phyloP scores from a whole-genome alignment of 2,113 vertebrate genomes.

The Smithornis capensis region DNA sequence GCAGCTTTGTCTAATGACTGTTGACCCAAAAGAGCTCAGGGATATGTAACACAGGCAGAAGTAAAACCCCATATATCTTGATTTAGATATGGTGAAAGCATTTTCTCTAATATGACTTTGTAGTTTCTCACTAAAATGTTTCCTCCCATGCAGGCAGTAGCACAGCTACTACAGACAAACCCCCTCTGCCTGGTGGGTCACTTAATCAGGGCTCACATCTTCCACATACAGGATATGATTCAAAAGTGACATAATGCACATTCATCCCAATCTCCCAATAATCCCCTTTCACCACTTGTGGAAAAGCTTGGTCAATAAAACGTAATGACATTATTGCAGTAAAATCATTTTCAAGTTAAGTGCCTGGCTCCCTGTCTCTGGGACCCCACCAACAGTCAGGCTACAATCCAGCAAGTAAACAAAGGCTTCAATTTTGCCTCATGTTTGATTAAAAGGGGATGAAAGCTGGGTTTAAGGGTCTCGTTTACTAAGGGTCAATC shows the following conservation, averaged over 20 bases:
- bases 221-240: not conserved
- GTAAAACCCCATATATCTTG: not conserved
- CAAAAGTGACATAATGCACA: slow-evolving; percentile 10
- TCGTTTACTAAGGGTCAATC: not conserved
- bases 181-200: not conserved
- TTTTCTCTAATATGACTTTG: not conserved
- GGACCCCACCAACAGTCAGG: not conserved
- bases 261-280: slow-evolving; percentile 11
- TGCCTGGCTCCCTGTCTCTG: not conserved
- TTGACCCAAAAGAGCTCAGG: not conserved
- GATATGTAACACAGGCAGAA: not conserved
- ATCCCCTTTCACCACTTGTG: slow-evolving; percentile 29
- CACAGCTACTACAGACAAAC: not conserved
- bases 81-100: not conserved
- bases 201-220: not conserved
- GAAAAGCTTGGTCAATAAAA: slow-evolving; percentile 41
- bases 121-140: not conserved
- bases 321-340: not conserved
- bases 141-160: not conserved
- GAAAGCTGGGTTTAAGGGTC: not conserved
- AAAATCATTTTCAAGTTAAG: slow-evolving; percentile 32
- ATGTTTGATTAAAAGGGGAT: not conserved
- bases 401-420: not conserved
- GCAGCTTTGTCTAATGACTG: not conserved
- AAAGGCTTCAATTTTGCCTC: not conserved